These are phyloP conservation scores for Hydrozoanthus tunicans DNA, from an alignment of 64 coral and sea anemone genomes.

Conservation along the genomic window DNA sequence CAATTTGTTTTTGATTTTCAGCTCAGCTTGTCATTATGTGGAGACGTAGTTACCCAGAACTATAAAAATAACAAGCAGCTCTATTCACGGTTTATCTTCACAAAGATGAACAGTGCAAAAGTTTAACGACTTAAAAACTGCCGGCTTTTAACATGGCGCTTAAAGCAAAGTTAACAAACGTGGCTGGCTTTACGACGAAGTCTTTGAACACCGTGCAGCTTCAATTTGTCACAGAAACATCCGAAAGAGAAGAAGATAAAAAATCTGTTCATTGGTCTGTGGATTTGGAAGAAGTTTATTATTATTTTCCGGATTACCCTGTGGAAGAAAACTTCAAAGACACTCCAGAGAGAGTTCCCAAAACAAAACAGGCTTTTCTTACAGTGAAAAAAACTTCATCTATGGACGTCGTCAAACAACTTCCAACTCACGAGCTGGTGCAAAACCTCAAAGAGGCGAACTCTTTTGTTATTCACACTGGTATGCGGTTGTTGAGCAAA, in stretches of 20 bases:
- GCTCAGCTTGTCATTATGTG: too few relatives aligned
- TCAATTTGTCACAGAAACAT: conserved; percentile 6
- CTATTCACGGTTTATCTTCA: too few relatives aligned
- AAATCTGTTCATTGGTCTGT: background rate
- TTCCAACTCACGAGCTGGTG: background rate
- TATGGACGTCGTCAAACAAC: background rate
- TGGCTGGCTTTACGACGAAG: background rate
- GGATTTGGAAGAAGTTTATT: conserved; percentile 11
- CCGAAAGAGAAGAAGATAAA: background rate
- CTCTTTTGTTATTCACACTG: background rate
- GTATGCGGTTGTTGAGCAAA: conserved; percentile 25
- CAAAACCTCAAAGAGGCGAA: conserved; percentile 19
- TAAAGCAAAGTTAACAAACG: background rate
- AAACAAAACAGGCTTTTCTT: background rate
- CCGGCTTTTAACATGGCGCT: too few relatives aligned
- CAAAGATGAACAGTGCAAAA: too few relatives aligned
- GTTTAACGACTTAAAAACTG: too few relatives aligned
- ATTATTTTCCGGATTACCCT: conserved; percentile 10
- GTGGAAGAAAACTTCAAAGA: background rate
- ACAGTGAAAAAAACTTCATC: background rate
- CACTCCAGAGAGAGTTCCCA: background rate
- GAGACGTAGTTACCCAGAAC: too few relatives aligned
- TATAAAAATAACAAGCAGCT: too few relatives aligned
- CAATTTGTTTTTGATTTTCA: too few relatives aligned
- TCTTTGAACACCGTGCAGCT: background rate